Evolutionary conservation across 2,888 invertebrate genomes (phyloP).

Genomic region (Gastracanthus pulcherrimus): DNA sequence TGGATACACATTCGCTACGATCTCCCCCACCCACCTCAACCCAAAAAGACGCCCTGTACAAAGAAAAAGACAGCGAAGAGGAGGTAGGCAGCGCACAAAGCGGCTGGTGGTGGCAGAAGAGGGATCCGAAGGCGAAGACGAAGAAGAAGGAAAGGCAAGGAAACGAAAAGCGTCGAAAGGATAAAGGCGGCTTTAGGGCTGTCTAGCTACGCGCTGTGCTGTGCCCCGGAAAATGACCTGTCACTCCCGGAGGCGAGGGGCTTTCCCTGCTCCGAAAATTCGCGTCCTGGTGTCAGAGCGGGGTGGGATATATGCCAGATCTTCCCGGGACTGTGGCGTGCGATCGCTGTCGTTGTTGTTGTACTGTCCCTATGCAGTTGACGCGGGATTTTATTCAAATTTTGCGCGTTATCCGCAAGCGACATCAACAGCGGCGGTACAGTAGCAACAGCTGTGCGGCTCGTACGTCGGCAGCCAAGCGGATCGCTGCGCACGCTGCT

Average conservation of each 20-base stretch:
- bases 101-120: not conserved
- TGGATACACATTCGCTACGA: constrained; percentile 5
- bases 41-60: too few species aligned
- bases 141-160: not conserved
- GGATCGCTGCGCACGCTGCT: not conserved
- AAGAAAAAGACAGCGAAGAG: not conserved
- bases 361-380: too few species aligned
- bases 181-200: constrained; percentile 48
- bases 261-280: constrained; percentile 61
- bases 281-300: constrained; percentile 9
- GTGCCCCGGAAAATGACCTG: constrained; percentile 76
- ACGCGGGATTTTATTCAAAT: constrained; percentile 49
- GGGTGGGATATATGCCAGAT: too few species aligned
- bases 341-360: too few species aligned
- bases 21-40: not conserved
- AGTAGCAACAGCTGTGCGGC: constrained; percentile 13
- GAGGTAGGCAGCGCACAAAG: not conserved
- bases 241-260: constrained; percentile 73
- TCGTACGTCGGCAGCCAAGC: constrained; percentile 2
- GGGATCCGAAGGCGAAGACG: not conserved
- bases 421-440: not conserved
- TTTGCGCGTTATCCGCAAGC: constrained; percentile 48
- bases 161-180: constrained; percentile 18
- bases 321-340: too few species aligned
- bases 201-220: too few species aligned